phyloP scores from a whole-genome alignment of 1,140 invertebrate species.

The Conus betulinus region DNA sequence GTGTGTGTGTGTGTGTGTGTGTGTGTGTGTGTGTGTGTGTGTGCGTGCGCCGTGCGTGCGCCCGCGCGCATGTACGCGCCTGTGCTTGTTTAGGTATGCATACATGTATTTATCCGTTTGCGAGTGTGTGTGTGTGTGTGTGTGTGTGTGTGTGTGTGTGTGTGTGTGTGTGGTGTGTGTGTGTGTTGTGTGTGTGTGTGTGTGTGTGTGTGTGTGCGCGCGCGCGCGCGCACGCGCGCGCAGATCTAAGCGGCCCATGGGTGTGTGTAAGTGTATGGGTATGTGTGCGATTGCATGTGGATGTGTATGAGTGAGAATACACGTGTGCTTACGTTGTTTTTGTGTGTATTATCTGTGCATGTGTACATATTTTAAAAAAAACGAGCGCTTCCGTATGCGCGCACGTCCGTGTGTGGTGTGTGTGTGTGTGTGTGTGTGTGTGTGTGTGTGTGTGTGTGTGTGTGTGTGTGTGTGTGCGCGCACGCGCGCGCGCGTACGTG shows the following conservation, averaged over 20 bases:
- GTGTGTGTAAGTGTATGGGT: neutral
- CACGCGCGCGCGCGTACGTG: no score
- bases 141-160: neutral
- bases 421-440: no score
- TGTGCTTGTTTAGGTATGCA: no score
- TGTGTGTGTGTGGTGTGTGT: neutral
- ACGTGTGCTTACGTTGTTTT: neutral
- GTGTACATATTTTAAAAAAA: neutral
- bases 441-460: no score
- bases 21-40: constrained; percentile 11
- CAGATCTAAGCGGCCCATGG: neutral
- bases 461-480: no score
- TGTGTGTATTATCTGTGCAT: constrained; percentile 21
- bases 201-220: neutral
- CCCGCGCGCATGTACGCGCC: no score
- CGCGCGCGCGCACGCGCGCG: no score
- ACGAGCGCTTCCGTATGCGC: no score
- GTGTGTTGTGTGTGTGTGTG: no score
- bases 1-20: neutral
- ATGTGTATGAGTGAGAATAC: neutral
- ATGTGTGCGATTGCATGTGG: neutral
- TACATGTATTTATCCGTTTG: no score
- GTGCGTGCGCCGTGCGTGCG: neutral
- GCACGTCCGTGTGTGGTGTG: no score
- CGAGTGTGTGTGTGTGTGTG: neutral